Base-by-base conservation (phyloP, 1,140 invertebrate species). In the Tetragonula clypearis region DNA sequence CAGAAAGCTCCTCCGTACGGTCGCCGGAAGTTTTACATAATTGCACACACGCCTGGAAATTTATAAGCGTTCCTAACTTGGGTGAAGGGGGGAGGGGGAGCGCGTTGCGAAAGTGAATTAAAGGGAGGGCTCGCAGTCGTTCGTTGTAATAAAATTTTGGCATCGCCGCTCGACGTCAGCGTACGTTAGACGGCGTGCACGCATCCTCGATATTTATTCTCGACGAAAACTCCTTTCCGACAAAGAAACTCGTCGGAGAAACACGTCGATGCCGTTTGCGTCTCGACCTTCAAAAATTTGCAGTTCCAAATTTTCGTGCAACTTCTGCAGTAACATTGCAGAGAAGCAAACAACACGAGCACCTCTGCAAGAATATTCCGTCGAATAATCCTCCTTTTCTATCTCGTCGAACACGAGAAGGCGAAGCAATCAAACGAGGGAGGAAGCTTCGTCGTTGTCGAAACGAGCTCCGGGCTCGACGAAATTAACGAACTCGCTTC, bases 51-150 rank as follows among this genome's bases (percentile, higher is more conserved):
- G 75, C 53, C 35, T 35, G 15, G 2, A 78, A 77, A 68, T 88
- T 87, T 71, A 73, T 73, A 49, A 62, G 65, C 66, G 55, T 8
- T 49, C 1, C 60, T 30, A 26, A 79, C 56, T 26, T 49, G 30
- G 19, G 9, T 83, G 75, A 21, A 76, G n/a, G 35, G 73, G 49
- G 62, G 6, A 49, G 41, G 41, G 4, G 41, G 41, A 56, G 62
- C 62, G 60, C 30, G 81, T n/a, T 49, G 56, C n/a, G n/a, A 81
- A 88, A 88, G 79, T 88, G 69, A 80, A 88, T 88, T 82, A 86
- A 71, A 88, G 69, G 60, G 35, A 56, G 56, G 62, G 30, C 21
- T 56, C 11, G 66, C 60, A 60, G 23, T 2, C 62, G 35, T 1
- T 15, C 14, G 60, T 62, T 26, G 56, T 84, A 74, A 85, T 85